Evolutionary conservation across 2,888 invertebrate species (phyloP), one percentile per base, ranked within the genome.

Genomic region (Mycalesis mineus): DNA sequence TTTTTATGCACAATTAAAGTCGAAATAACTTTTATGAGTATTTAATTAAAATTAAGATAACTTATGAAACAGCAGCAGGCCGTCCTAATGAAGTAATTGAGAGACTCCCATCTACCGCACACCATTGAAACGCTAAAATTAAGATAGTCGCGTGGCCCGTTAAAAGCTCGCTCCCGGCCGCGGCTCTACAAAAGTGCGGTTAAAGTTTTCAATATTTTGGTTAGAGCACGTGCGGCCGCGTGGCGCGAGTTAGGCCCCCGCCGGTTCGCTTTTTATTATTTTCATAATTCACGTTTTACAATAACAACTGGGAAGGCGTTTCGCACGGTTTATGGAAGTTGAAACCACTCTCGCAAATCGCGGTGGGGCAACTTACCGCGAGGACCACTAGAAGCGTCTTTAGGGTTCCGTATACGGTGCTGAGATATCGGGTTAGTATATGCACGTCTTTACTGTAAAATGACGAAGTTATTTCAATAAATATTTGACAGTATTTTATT

Each of bases 211-310:
- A 88, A 88, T 88, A 86, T 88, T 89, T 86, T 80, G 87, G 84
- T 78, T 74, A 67, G 70, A 63, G 80, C 88, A 86, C 88, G 88
- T 84, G 88, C 73, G 78, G 82, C 71, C 88, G 80, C 89, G 88
- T 87, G 89, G 67, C 80, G 40, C 77, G 79, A 69, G 78, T 88
- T 85, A 86, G 76, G 72, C 86, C 84, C 85, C 87, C 77, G 76
- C 76, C 66, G 79, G 73, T 84, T 80, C 81, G 86, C 82, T 88
- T 88, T 88, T 88, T 88, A 89, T 87, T 87, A 88, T 88, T 88
- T 89, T 88, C 87, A 88, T 88, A 88, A 87, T 88, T 89, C 88
- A 88, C 82, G 81, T 85, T 87, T 86, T 86, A 87, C 86, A 85
- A 87, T 85, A 88, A 86, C 85, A 88, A 85, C 82, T 75, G 82